Conservation (phyloP, 2,113 vertebrate genomes). For the Columba janthina region DNA sequence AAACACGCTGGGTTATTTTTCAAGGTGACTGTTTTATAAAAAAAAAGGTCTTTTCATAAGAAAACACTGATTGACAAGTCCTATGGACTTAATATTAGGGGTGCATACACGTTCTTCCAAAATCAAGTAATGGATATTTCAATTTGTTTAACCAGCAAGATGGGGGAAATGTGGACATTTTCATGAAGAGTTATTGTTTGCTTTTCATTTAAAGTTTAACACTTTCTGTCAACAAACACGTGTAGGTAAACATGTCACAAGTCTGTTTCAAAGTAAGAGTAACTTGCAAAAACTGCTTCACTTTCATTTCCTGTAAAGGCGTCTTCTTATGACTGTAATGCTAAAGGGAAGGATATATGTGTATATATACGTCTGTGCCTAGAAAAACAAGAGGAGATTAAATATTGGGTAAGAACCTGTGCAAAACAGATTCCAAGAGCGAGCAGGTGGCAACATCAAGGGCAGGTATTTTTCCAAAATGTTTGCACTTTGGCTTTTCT, state of each 20-base stretch:
- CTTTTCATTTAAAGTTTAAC: constrained; percentile 37
- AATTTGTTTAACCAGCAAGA: not conserved
- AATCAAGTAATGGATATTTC: not conserved
- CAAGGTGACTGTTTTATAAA: not conserved
- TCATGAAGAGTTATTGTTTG: not conserved
- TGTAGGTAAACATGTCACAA: not conserved
- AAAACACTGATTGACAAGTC: not conserved
- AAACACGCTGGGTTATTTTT: not conserved
- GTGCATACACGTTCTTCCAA: not conserved
- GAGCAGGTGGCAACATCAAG: not conserved
- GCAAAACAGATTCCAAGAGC: not conserved
- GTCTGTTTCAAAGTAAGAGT: not conserved
- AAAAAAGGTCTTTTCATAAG: not conserved
- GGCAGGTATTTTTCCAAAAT: not conserved
- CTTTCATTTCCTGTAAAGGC: not conserved
- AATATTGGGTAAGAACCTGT: not conserved
- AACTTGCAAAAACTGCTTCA: not conserved
- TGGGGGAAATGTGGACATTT: not conserved
- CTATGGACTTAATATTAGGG: not conserved
- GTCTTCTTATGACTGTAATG: not conserved
- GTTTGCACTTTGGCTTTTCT: not conserved
- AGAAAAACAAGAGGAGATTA: not conserved
- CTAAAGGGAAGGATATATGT: not conserved
- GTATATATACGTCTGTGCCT: rapidly evolving
- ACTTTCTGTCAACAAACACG: not conserved